Evolutionary conservation across 1,140 invertebrate species (phyloP).

Genomic region (Archegozetes longisetosus): DNA sequence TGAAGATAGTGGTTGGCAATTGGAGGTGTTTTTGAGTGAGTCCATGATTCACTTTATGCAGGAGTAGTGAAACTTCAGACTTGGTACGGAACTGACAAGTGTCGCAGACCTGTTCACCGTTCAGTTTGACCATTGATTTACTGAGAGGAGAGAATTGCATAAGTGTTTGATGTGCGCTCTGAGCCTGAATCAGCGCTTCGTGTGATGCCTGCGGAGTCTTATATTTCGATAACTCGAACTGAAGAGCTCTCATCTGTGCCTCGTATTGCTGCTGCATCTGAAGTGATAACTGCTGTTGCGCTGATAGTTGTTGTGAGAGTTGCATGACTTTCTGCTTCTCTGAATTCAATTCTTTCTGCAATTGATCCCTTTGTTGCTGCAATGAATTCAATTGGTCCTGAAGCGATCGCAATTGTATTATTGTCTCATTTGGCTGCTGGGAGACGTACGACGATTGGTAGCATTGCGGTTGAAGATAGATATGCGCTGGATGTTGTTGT

Average conservation of each 20-base stretch:
- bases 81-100: constrained; percentile 1
- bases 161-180: background rate
- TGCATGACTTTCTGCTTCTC: background rate
- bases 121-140: background rate
- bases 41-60: constrained; percentile 6
- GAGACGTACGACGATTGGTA: background rate
- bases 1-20: constrained; percentile 7
- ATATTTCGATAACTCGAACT: background rate
- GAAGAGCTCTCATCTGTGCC: background rate
- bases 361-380: background rate
- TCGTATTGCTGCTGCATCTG: constrained; percentile 11
- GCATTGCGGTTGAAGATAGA: background rate
- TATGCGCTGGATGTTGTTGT: background rate
- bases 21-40: constrained; percentile 6
- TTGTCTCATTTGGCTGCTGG: background rate
- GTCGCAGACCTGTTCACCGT: constrained; percentile 5
- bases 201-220: background rate
- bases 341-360: background rate
- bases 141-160: background rate
- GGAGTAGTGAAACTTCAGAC: constrained; percentile 2
- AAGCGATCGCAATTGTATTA: background rate
- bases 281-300: background rate
- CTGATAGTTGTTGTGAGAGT: background rate
- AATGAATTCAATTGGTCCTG: background rate
- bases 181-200: background rate